Evolutionary conservation across 2,113 vertebrate species (phyloP), one percentile per base, ranked within the genome.

Genomic region (Rana temporaria): DNA sequence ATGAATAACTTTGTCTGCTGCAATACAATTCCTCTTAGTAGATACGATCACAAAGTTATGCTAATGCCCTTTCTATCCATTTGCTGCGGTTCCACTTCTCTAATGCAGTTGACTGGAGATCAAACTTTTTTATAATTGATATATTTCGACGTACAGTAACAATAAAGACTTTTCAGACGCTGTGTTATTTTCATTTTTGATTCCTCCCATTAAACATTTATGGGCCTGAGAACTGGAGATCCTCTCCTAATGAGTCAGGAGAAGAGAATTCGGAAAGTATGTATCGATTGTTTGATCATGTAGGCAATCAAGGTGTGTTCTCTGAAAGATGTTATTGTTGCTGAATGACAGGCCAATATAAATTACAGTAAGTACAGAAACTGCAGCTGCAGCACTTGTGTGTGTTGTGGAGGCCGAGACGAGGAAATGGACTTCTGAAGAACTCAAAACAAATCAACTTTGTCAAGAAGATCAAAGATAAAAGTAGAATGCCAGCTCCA

Each of bases 51-150:
- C 14, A 53, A 26, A 18, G 63, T 53, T 30, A 14, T 65, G 34
- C 73, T 82, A 66, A 82, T 82, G 71, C 81, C 52, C 12, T 82
- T 81, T 17, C 52, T 18, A 75, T 82, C 80, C 70, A 82, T 82
- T 82, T 82, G 60, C 80, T 82, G 70, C 57, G 80, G 70, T 74
- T 57, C 17, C 15, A 14, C 60, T 24, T 38, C 20, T 20, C 30
- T 73, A 74, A 82, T 82, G 70, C 70, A 48, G 42, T 12, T 48
- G 12, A 74, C 69, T 38, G 1, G 24, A 73, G 69, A 53, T 42
- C 79, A 72, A 70, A 62, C 22, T 66, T 64, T 52, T 73, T 74
- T 59, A 82, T 66, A 38, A 82, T 82, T 82, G 52, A 82, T 82
- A 82, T 52, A 66, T 68, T 57, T 30, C 71, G 26, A 18, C 68